These are phyloP conservation scores for Hyperopisus bebe DNA, from an alignment of 2,113 vertebrate species.

Conservation along the genomic window DNA sequence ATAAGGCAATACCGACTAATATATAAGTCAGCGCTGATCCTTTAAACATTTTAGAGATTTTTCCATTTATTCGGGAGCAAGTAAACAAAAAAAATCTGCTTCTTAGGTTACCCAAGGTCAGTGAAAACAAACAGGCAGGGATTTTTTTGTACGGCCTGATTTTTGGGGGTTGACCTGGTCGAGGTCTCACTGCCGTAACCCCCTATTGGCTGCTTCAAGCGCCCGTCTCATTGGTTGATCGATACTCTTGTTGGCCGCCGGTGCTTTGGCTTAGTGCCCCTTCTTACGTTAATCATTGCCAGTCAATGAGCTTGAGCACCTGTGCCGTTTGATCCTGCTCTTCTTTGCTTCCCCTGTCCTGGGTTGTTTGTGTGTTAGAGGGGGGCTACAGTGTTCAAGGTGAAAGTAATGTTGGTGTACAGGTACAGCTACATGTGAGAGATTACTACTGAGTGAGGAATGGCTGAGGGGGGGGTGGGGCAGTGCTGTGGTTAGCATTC, in stretches of 20 bases:
- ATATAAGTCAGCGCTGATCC: not conserved
- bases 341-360: slow-evolving; percentile 30
- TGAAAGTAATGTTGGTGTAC: slow-evolving; percentile 8
- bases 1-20: not conserved
- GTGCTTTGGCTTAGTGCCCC: slow-evolving; percentile 33
- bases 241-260: slow-evolving; percentile 31
- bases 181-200: not conserved
- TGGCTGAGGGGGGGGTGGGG: not conserved
- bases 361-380: not conserved
- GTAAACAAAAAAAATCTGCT: not conserved
- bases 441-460: not conserved
- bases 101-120: not conserved
- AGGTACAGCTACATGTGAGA: slow-evolving; percentile 13
- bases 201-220: slow-evolving; percentile 24
- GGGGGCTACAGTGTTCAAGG: slow-evolving; percentile 2
- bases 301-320: slow-evolving; percentile 40
- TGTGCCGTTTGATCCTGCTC: slow-evolving; percentile 30
- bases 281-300: slow-evolving; percentile 41
- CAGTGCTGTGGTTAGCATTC: not conserved
- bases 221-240: slow-evolving; percentile 20
- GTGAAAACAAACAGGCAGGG: not conserved
- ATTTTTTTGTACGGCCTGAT: slow-evolving; percentile 9
- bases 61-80: not conserved
- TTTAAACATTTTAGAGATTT: not conserved
- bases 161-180: slow-evolving; percentile 33